Evolutionary conservation across 2,113 vertebrate genomes (phyloP), one percentile per base, ranked within the genome.

Genomic region (Ptychochromis oligacanthus): DNA sequence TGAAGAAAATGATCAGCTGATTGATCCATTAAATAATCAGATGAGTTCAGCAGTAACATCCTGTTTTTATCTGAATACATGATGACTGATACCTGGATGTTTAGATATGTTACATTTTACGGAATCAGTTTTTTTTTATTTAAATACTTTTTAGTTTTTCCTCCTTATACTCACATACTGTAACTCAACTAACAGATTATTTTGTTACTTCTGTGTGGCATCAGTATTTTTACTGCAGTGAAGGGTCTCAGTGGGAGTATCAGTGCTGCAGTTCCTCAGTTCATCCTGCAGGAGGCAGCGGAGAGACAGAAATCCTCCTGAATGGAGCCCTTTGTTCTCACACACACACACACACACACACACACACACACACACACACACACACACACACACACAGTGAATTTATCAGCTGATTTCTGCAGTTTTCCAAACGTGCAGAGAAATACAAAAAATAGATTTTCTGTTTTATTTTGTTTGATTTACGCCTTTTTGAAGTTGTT

Each of bases 271-370:
- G 57, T 31, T 34, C 76, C 4, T 9, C 49, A 10, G 11, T 4
- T 17, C 3, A 26, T 34, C 85, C 78, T 62, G 67, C 72, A 86
- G 85, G 59, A 1, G 77, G 80, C 74, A 75, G 74, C 55, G 65
- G 34, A 80, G 49, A 60, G 34, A 62, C 28, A 58, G 13, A 43
- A 43, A 24, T 34, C 34, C 22, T 24, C 20, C 31, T 57, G 34
- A 75, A 38, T 38, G 18, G 7, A 36, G 28, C 28, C 6, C 26
- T 55, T 54, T 10, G 13, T 36, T 55, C 13, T 9, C 64, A 4
- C 22, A 6, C 12, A 5, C 34, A 6, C 60, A 15, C 15, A 17
- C 3, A 1, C 36, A 36, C 60, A n/a, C 18, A 36, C 31, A 40
- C 5, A 26, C 22, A 5, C 49, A 55, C 18, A 56, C 11, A 55